Evolutionary conservation across 2,113 vertebrate species (phyloP), one percentile per base, ranked within the genome.

Genomic region (Aegotheles bennettii): DNA sequence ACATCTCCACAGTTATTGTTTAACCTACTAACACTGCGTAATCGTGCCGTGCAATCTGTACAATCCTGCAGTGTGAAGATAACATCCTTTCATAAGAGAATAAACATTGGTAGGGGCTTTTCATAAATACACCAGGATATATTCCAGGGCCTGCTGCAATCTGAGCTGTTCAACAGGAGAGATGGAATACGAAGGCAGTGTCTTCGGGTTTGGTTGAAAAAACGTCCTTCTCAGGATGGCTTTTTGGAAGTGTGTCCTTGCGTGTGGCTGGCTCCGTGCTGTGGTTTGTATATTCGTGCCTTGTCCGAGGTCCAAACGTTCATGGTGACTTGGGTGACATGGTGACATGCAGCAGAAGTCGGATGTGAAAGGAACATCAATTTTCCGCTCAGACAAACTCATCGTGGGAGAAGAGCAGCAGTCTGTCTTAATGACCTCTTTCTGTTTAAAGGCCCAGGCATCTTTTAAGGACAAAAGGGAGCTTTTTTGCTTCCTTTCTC

Each of bases 1-100:
- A 51, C 81, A 76, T 95, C 84, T 89, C 74, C 69, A 35, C 73
- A 29, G 92, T 93, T 96, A 92, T 20, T 89, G 86, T 93, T 96
- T 93, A 94, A 95, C 95, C 83, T 64, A 3, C 40, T 59, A 59
- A 56, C 4, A 1, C 65, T 63, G 63, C 12, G 20, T 76, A 84
- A 81, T 93, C 4, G 0, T 78, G 64, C 53, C 2, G 1, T 65
- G 85, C 80, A 48, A 78, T 75, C 89, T 89, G 65, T 57, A 65
- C 54, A 63, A 63, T 63, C 40, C 77, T 87, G 86, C 57, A 61
- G 48, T 19, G 69, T 68, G 90, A 81, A 75, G 88, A 89, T 91
- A 94, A 94, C 60, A 23, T 67, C 94, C 90, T 65, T 87, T 50
- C 38, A 50, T 73, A 59, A 68, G 75, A 78, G 76, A 88, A 47